These are phyloP conservation scores for Hydrozoanthus gracilis DNA, from an alignment of 92 coral and sea anemone genomes.

Conservation along the genomic window DNA sequence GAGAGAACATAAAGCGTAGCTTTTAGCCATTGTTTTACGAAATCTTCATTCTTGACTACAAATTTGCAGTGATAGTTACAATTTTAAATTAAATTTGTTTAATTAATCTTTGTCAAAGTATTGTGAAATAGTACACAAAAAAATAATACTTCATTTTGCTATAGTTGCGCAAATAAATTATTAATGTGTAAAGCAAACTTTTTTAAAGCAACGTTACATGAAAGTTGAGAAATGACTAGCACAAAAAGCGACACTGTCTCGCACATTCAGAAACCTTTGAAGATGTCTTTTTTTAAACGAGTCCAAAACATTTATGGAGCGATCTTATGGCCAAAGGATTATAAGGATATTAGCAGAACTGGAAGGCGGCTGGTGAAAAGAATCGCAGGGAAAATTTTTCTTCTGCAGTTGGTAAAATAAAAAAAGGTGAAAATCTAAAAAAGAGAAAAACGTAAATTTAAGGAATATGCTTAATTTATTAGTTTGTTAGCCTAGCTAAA, in stretches of 20 bases:
- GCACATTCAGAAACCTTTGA: not conserved
- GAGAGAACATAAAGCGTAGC: not conserved
- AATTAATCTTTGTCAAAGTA: constrained; percentile 11
- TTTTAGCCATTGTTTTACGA: constrained; percentile 25
- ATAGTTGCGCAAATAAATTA: constrained; percentile 15
- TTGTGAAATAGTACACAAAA: not conserved
- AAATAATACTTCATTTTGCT: not conserved
- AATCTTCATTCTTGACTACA: constrained; percentile 46
- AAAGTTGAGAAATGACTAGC: not conserved
- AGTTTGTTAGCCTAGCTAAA: too few species aligned
- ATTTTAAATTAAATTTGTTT: not conserved
- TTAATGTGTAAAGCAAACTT: not conserved
- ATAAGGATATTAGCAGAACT: too few species aligned
- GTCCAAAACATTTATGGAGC: not conserved
- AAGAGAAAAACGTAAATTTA: too few species aligned
- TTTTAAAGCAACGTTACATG: constrained; percentile 11
- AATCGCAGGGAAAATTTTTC: too few species aligned
- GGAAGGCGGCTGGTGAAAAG: too few species aligned
- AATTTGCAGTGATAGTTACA: not conserved
- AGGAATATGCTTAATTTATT: too few species aligned
- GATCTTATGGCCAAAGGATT: not conserved
- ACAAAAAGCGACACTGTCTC: not conserved
- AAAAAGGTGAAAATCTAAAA: too few species aligned
- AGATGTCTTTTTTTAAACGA: not conserved
- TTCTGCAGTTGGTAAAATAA: too few species aligned